Evolutionary conservation across 1,140 invertebrate species (phyloP).

Genomic region (Drosophila bocqueti): DNA sequence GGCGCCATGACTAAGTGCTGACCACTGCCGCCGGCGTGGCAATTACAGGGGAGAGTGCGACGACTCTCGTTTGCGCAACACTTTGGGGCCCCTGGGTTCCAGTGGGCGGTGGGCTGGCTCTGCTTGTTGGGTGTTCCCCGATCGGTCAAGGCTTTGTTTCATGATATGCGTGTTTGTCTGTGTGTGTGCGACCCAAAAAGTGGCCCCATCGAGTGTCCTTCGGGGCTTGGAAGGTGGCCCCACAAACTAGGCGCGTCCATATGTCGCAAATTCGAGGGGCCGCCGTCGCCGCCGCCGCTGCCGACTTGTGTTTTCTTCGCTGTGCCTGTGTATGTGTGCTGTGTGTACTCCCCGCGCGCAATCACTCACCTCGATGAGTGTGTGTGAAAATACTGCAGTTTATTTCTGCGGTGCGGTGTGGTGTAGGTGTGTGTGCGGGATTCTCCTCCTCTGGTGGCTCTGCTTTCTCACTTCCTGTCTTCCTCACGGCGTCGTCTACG

Average conservation of each 20-base stretch:
- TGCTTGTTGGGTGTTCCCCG: slow-evolving; percentile 31
- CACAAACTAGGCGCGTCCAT: slow-evolving; percentile 41
- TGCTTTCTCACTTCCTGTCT: slow-evolving; percentile 9
- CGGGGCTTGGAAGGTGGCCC: slow-evolving; percentile 16
- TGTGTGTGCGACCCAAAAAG: slow-evolving; percentile 6
- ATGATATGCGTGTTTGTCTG: slow-evolving; percentile 44
- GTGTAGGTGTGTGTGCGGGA: slow-evolving; percentile 38
- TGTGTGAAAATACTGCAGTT: slow-evolving; percentile 74
- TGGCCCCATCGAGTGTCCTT: slow-evolving; percentile 52
- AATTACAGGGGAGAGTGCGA: not conserved
- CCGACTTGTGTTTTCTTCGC: slow-evolving; percentile 39
- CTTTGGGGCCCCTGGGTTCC: slow-evolving; percentile 10
- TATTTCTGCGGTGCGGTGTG: slow-evolving; percentile 24
- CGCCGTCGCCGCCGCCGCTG: not conserved
- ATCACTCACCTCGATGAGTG: slow-evolving; percentile 61
- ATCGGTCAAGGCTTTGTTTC: slow-evolving; percentile 76
- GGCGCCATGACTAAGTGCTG: slow-evolving; percentile 43
- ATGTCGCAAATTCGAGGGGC: slow-evolving; percentile 55
- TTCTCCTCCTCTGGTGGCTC: slow-evolving; percentile 14
- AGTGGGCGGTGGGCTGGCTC: slow-evolving; percentile 3
- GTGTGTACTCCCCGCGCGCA: slow-evolving; percentile 52
- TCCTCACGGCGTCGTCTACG: slow-evolving; percentile 16
- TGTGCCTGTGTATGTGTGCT: slow-evolving; percentile 26
- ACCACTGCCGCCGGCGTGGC: slow-evolving; percentile 7
- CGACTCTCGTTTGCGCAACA: slow-evolving; percentile 71